Evolutionary conservation across 2,113 vertebrate species (phyloP), one percentile per base, ranked within the genome.

Genomic region (Corydoras maculifer): DNA sequence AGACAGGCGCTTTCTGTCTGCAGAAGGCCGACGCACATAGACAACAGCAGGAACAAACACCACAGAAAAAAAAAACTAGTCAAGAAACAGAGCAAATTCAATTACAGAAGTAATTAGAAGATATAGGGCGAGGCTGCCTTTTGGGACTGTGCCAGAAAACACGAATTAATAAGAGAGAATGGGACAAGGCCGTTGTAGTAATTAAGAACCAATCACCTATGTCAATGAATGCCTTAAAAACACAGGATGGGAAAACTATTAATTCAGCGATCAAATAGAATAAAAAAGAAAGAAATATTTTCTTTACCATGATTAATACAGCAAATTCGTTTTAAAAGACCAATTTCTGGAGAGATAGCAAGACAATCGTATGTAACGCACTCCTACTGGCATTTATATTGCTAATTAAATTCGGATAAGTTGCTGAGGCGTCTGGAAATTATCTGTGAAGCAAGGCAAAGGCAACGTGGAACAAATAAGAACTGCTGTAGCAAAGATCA

Each of bases 101-200:
- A 98, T 99, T 98, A 98, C 92, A 96, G 94, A 99, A 99, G 94
- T 98, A 99, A 99, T 99, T 99, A 98, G 94, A 91, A 98, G 97
- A 97, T 98, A 97, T 93, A 97, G 94, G 94, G 93, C 92, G 92
- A 93, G 93, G 91, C 93, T 92, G 93, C 88, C 90, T 93, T 94
- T 93, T 94, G 95, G 93, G 89, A 93, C 88, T 81, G 90, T 89
- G 93, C 93, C 93, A 95, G 92, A 91, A 95, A 94, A 95, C 94
- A 93, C 92, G 93, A 97, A 97, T 98, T 97, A 96, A 97, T 96
- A 93, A 90, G 88, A 93, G 85, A 90, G 93, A 95, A 97, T 95
- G 92, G 94, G 90, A 93, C 91, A 90, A 88, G 91, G 87, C 89
- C 91, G 91, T 89, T 91, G 93, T 93, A 93, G 93, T 96, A 99